These are phyloP conservation scores for Argyrosomus japonicus DNA, from an alignment of 2,113 vertebrate species.

Conservation along the genomic window DNA sequence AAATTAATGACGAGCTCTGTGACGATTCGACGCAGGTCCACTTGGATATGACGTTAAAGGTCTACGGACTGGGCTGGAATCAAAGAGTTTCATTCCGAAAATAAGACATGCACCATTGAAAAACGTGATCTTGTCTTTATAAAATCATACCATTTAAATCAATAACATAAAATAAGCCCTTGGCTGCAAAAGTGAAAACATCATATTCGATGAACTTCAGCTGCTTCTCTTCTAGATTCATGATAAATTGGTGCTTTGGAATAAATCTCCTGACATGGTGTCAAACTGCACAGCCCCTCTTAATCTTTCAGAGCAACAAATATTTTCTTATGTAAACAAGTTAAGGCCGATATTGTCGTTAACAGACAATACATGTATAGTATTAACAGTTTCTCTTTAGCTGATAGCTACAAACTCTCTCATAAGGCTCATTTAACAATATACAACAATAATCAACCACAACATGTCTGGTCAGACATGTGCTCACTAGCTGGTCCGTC, in stretches of 20 bases:
- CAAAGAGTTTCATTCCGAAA: slow-evolving; percentile 16
- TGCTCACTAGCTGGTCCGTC: background rate
- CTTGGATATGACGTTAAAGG: slow-evolving; percentile 25
- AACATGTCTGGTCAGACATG: slow-evolving; percentile 20
- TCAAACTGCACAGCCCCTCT: slow-evolving; percentile 56
- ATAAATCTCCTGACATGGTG: slow-evolving; percentile 50
- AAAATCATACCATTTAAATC: slow-evolving; percentile 23
- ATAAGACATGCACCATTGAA: slow-evolving; percentile 54
- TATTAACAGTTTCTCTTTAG: slow-evolving; percentile 51
- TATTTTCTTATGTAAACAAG: slow-evolving; percentile 75
- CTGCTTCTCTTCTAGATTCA: slow-evolving; percentile 27
- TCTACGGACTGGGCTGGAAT: background rate
- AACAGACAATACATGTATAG: slow-evolving; percentile 55
- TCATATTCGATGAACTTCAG: background rate
- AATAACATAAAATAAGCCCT: slow-evolving; percentile 58
- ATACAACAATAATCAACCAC: slow-evolving; percentile 27
- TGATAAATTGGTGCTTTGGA: slow-evolving; percentile 53
- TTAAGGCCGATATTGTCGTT: slow-evolving; percentile 79
- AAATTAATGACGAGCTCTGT: background rate
- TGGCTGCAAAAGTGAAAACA: slow-evolving; percentile 58
- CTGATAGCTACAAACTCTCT: slow-evolving; percentile 61
- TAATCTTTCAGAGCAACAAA: slow-evolving; percentile 44
- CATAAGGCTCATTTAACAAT: slow-evolving; percentile 56
- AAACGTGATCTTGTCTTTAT: slow-evolving; percentile 28
- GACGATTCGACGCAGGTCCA: slow-evolving; percentile 13